A percentile compares a stretch with the other conserved stretches of the same genome.
Conservation (phyloP, 2,888 invertebrate genomes). For the Clanis bilineata region DNA sequence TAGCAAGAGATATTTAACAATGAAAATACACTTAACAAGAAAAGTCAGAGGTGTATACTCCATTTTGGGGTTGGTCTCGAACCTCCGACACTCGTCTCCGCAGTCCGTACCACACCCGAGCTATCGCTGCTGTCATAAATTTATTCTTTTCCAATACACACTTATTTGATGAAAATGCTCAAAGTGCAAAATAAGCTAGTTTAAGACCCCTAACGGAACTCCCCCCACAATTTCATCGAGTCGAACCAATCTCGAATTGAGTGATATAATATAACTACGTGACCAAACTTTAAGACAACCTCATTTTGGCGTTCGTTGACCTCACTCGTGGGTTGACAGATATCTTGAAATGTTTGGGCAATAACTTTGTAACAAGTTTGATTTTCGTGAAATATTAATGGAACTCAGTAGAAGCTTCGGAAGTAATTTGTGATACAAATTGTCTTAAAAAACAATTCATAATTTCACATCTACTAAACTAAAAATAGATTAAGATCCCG, state of each 20-base stretch:
- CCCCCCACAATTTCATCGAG: not conserved
- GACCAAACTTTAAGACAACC: constrained; percentile 14
- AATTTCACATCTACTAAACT: no score
- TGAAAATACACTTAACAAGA: no score
- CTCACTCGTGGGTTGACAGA: not conserved
- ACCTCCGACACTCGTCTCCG: no score
- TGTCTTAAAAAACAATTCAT: no score
- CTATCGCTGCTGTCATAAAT: not conserved
- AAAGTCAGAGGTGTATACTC: no score
- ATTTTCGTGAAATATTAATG: no score
- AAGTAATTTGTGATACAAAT: no score
- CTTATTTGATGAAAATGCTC: not conserved
- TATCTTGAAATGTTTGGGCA: not conserved
- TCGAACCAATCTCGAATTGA: constrained; percentile 20
- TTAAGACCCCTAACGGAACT: not conserved
- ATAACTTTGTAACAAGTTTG: not conserved
- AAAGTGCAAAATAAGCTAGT: not conserved
- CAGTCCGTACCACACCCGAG: no score
- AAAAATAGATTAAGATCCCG: no score
- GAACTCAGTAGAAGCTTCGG: no score
- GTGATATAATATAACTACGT: constrained; percentile 20
- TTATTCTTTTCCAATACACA: not conserved
- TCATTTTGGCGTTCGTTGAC: constrained; percentile 15
- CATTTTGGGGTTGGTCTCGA: no score
- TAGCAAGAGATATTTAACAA: no score